phyloP scores from a whole-genome alignment of 2,797 vertebrate genomes.

The Antrozous pallidus region DNA sequence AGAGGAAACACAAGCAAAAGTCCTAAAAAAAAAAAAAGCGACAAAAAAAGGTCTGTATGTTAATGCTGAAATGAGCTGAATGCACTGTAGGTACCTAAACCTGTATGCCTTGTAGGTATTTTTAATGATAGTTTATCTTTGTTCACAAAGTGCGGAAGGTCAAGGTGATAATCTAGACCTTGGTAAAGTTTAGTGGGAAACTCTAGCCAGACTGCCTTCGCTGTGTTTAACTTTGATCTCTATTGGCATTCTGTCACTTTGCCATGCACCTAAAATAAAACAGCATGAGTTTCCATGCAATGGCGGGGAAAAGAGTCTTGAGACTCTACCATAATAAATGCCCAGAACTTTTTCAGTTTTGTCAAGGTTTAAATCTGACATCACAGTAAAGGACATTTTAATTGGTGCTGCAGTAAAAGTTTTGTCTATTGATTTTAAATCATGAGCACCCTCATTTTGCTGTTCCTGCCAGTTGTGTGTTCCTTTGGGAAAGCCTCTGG shows the following conservation, averaged over 20 bases:
- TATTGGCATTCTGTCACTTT: not conserved
- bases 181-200: not conserved
- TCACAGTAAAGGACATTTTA: conserved; percentile 47
- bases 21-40: no score
- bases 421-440: conserved; percentile 35
- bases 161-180: not conserved
- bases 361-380: not conserved
- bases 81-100: not conserved
- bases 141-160: not conserved
- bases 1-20: not conserved
- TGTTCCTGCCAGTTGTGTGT: not conserved
- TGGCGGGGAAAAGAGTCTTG: not conserved
- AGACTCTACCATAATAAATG: not conserved
- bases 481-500: not conserved
- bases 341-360: not conserved
- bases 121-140: not conserved
- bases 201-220: not conserved
- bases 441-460: not conserved
- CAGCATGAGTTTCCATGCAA: not conserved
- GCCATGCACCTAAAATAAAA: conserved; percentile 35
- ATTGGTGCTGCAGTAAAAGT: not conserved
- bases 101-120: not conserved
- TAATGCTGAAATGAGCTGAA: not conserved
- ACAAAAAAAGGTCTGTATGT: no score
- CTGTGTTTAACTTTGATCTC: not conserved